Percentiles rank a stretch among this genome's conserved stretches.
phyloP scores from a whole-genome alignment of 2,113 vertebrate genomes.

The Laterallus jamaicensis region DNA sequence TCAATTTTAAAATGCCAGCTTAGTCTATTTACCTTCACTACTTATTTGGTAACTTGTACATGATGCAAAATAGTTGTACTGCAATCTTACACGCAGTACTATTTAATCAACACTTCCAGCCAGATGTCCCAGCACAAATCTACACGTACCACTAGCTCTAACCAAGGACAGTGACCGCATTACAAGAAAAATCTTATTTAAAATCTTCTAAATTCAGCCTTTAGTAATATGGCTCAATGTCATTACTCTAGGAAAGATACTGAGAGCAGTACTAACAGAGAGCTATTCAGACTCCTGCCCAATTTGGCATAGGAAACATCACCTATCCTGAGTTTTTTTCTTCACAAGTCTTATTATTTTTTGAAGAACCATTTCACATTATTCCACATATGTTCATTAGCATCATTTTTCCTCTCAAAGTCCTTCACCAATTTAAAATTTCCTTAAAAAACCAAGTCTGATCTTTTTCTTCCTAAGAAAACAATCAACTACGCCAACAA shows the following conservation, averaged over 20 bases:
- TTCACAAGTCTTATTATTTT: background rate
- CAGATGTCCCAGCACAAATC: background rate
- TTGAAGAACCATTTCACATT: background rate
- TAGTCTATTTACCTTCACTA: background rate
- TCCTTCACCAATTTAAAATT: background rate
- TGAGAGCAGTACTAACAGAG: background rate
- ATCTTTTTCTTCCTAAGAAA: background rate
- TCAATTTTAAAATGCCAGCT: slow-evolving; percentile 22
- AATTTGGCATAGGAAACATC: background rate
- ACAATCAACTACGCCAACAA: background rate
- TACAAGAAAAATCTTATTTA: background rate
- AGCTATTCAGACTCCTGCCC: slow-evolving; percentile 28
- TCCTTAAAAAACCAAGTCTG: background rate
- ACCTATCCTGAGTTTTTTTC: background rate
- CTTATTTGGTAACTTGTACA: background rate
- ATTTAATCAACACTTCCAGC: background rate
- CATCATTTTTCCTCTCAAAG: background rate
- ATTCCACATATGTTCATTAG: background rate
- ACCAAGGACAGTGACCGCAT: background rate
- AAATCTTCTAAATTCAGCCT: slow-evolving; percentile 35
- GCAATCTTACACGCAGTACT: background rate
- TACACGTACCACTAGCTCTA: background rate
- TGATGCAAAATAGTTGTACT: background rate
- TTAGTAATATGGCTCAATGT: background rate
- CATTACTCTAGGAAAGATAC: background rate